These are phyloP conservation scores for Syrmaticus mikado DNA, from an alignment of 2,113 vertebrate species.

Conservation along the genomic window DNA sequence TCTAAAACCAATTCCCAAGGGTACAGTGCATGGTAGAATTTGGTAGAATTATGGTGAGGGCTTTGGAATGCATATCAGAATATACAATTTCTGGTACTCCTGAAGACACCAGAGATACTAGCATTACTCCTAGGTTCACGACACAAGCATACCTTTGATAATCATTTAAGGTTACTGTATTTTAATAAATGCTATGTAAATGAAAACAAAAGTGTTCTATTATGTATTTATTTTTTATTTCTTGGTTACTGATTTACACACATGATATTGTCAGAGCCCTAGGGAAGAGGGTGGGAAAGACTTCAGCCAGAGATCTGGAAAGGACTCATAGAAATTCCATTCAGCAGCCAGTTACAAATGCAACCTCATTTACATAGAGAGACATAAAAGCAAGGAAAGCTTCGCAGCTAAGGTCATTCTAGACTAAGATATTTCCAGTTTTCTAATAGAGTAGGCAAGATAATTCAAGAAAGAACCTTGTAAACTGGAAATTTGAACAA, in stretches of 20 bases:
- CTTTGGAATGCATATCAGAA: not conserved
- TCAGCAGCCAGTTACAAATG: not conserved
- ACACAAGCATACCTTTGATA: not conserved
- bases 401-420: not conserved
- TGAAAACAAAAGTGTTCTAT: not conserved
- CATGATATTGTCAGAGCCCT: not conserved
- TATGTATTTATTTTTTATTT: rapidly evolving
- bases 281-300: rapidly evolving
- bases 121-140: rapidly evolving
- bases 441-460: not conserved
- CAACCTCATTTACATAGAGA: not conserved
- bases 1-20: not conserved
- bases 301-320: not conserved
- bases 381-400: not conserved
- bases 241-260: not conserved
- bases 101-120: not conserved
- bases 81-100: not conserved
- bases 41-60: not conserved
- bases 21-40: not conserved
- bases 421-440: not conserved
- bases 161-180: not conserved
- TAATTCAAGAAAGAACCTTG: not conserved
- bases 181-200: not conserved
- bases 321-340: not conserved
- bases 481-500: not conserved